Base-by-base conservation (phyloP, 2,888 invertebrate species). In the Lypha dubia region DNA sequence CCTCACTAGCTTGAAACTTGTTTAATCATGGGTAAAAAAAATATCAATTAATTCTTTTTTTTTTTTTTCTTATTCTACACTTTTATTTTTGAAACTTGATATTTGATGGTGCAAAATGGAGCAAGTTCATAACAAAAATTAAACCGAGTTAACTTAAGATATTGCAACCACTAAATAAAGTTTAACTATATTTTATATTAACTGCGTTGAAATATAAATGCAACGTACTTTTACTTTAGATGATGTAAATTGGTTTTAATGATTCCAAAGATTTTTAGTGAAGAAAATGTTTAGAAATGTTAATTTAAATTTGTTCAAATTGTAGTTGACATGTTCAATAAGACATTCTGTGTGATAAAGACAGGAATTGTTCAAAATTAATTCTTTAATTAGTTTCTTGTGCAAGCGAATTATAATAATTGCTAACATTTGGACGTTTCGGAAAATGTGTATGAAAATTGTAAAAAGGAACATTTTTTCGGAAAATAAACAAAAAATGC, bases 1-100 rank as follows among this genome's bases (percentile, higher is more conserved):
- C 86, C 86, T 73, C 85, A 85, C 85, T 81, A 70, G 86, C 83
- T 79, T 35, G 44, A 79, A 84, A 84, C 84, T 81, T 81, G 84
- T 81, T 81, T 77, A 81, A 81, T 81, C 77, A 81, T 63, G 81
- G n/a, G 41, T 22, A 70, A 56, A 71, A 65, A 28, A 68, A 76
- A 58, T 24, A 35, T 44, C 58, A 58, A 58, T 74, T 74, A 63
- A 44, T 38, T 7, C 24, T 24, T 51, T 68, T 32, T 53, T 38
- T 7, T 15, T 4, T 17, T 62, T 63, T 38, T 60, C 51, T 9
- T n/a, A 44, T 67, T 53, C 70, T 70, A 0, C 46, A 35, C 32
- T 53, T n/a, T 73, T 56, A 38, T 22, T 58, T 80, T 67, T 7
- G 17, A 44, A 56, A 67, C 28, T 51, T 49, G 22, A 58, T 28